Conservation (phyloP, 2,797 vertebrate species). For the Chromobotia macracanthus region DNA sequence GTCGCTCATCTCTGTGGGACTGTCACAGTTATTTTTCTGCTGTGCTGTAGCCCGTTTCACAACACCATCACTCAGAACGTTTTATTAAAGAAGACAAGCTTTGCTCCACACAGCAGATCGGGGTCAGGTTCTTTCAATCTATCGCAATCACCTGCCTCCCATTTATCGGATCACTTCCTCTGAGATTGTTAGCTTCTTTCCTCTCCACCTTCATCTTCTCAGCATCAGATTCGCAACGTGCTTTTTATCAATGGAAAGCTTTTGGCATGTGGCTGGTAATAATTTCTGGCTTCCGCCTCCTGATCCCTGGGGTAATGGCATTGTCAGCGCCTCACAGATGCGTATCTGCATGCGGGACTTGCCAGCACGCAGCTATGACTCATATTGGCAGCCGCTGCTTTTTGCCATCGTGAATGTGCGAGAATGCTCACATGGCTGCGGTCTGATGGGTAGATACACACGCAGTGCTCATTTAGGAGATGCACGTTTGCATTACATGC, state of each 20-base stretch:
- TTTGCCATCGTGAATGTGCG: conserved; percentile 62
- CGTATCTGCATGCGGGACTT: conserved; percentile 63
- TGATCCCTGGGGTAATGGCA: conserved; percentile 67
- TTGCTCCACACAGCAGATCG: neutral
- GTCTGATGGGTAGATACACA: neutral
- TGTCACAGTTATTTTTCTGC: neutral
- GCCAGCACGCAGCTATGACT: conserved; percentile 64
- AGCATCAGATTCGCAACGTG: neutral
- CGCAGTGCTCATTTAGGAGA: neutral
- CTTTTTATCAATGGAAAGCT: conserved; percentile 18
- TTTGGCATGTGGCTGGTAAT: conserved; percentile 19
- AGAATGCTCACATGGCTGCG: conserved; percentile 50
- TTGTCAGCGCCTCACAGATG: conserved; percentile 61
- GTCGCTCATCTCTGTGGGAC: neutral
- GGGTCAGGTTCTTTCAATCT: conserved; percentile 5
- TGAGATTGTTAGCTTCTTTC: neutral
- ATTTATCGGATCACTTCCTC: neutral
- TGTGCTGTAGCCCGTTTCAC: neutral
- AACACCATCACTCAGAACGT: neutral
- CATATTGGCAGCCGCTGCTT: conserved; percentile 52
- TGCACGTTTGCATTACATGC: neutral
- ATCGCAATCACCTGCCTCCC: neutral
- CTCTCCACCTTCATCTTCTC: neutral
- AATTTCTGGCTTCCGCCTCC: conserved; percentile 48
- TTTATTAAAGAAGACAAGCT: conserved; percentile 7